Conservation (phyloP, 1,140 invertebrate genomes). For the Zaprionus ornatus region DNA sequence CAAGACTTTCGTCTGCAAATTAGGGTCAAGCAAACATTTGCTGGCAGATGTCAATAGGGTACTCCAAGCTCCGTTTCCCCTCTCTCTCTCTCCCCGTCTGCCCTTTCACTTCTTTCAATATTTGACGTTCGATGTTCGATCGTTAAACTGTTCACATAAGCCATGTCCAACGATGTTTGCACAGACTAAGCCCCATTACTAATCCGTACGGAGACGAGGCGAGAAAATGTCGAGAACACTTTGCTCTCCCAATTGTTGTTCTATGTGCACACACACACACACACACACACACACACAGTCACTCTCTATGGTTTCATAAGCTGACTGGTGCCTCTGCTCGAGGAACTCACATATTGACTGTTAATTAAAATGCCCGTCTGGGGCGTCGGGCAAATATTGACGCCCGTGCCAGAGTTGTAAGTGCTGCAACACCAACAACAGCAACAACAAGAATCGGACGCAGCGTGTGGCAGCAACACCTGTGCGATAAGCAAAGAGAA, state of each 20-base stretch:
- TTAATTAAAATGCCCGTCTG: constrained; percentile 53
- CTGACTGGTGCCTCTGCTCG: constrained; percentile 3
- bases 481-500: constrained; percentile 14
- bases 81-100: not conserved
- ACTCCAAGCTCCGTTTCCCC: not conserved
- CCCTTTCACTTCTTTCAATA: not conserved
- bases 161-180: constrained; percentile 13
- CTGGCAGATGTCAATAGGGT: not conserved
- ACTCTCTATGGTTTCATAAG: constrained; percentile 52
- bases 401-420: constrained; percentile 29
- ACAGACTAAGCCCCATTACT: constrained; percentile 16
- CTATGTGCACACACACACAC: not conserved
- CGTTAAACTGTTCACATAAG: constrained; percentile 8
- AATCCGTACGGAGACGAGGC: constrained; percentile 36
- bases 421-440: constrained; percentile 46
- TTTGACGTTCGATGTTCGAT: constrained; percentile 7
- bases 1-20: not conserved
- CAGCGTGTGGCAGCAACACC: constrained; percentile 36
- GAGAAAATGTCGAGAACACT: not conserved
- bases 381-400: constrained; percentile 54
- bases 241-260: constrained; percentile 3
- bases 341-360: constrained; percentile 53
- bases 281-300: not conserved
- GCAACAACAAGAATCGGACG: constrained; percentile 14
- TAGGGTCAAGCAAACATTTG: constrained; percentile 6